phyloP scores from a whole-genome alignment of 2,797 vertebrate genomes.

The Sebastes cheni region DNA sequence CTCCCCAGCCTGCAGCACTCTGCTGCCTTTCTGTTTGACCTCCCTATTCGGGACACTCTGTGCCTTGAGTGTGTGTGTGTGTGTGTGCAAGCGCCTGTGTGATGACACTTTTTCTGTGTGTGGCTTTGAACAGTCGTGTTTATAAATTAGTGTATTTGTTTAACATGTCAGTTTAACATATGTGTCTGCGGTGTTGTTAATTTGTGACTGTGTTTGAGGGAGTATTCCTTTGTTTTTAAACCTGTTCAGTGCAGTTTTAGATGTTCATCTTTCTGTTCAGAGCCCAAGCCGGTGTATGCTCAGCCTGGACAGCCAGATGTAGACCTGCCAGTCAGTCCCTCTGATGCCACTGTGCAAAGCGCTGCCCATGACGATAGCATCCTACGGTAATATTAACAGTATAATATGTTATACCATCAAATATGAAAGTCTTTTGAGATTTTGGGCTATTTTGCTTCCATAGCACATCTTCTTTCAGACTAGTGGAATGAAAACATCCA shows the following conservation, averaged over 20 bases:
- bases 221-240: not conserved
- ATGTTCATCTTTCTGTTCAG: constrained; percentile 69
- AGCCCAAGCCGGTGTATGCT: constrained; percentile 97
- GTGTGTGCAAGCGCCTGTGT: not conserved
- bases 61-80: constrained; percentile 18
- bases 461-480: no score
- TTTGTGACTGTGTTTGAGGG: not conserved
- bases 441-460: no score
- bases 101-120: constrained; percentile 43
- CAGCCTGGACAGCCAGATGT: constrained; percentile 98
- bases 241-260: not conserved
- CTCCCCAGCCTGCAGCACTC: constrained; percentile 67
- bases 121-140: not conserved
- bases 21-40: constrained; percentile 74
- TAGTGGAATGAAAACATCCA: no score
- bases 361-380: constrained; percentile 95
- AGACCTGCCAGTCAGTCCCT: constrained; percentile 97
- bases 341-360: constrained; percentile 93
- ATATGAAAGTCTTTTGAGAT: not conserved
- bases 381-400: constrained; percentile 83
- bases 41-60: constrained; percentile 64
- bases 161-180: not conserved
- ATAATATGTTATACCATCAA: not conserved
- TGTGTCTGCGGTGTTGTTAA: not conserved
- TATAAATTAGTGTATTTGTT: not conserved